Base-by-base conservation (phyloP, 2,888 invertebrate genomes). In the Ophioninae sp. region DNA sequence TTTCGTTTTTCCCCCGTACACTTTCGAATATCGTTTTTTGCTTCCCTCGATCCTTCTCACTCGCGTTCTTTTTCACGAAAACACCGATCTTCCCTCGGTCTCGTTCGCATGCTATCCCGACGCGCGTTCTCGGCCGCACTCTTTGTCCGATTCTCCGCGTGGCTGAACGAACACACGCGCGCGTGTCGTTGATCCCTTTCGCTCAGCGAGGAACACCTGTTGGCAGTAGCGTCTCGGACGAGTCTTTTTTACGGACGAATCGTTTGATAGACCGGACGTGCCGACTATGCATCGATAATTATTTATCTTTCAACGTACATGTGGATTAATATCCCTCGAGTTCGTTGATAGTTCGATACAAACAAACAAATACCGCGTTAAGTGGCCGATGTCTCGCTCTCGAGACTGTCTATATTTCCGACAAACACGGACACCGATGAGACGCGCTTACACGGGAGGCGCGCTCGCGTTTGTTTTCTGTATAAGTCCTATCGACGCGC, bases 181-280 rank as follows among this genome's bases (percentile, higher is more conserved):
- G 10, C 75, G 79, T 79, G 79, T 72, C 79, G 75, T 82, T 79
- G 79, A 82, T 78, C 83, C 68, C 82, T 30, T 56, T 39, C 67
- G 30, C 67, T 74, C 64, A 23, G 56, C 23, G 23, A 67, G 59
- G 37, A 82, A 82, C 82, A 82, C 82, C 82, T 78, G 82, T 82
- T 69, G 50, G 50, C 17, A 3, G 23, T 3, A 30, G 30, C 30
- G 56, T 62, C 39, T 41, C n/a, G 50, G 77, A 74, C 20, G 50
- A 73, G 30, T 57, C 44, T 70, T 57, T 74, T 74, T 64, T 74
- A 64, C 72, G 76, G 39, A 64, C 70, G 78, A 44, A 68, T 41
- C 68, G 68, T 59, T 68, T 41, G 20, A 64, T 44, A 41, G 67
- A 57, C 41, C 65, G 44, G 6, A 75, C 64, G 39, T n/a, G 56